Evolutionary conservation across 1,140 invertebrate genomes (phyloP), one percentile per base, ranked within the genome.

Genomic region (Pinna nobilis): DNA sequence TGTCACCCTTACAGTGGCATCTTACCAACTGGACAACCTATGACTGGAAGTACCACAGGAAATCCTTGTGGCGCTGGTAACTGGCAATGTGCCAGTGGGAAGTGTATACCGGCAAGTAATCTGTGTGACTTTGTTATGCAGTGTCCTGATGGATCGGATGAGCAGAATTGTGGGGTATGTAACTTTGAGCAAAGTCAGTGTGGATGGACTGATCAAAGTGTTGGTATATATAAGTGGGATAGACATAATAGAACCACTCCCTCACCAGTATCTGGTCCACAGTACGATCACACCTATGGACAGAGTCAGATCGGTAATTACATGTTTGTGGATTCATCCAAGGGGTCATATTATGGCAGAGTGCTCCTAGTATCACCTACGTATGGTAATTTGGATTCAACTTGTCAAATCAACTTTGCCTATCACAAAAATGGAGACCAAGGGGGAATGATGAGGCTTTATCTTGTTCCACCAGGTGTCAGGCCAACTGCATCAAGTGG

Each of bases 91-190:
- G 64, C 64, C 33, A 63, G 80, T 59, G 11, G 28, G 15, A 67
- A 72, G 15, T 85, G 83, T 77, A 63, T 87, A 3, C 37, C 74
- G 23, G n/a, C 53, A 5, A 50, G 67, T 7, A 63, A 83, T 53
- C 79, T 82, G 9, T 88, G 87, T 79, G 83, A 88, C 71, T 88
- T 88, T 59, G 69, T 72, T 18, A 49, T 70, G 20, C 80, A 84
- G 50, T 88, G 87, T 63, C 64, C 68, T 50, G 82, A 87, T 74
- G 81, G 80, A 20, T 83, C 81, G 35, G 87, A 88, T 74, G 87
- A 88, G 69, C 49, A 49, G 1, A 68, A 72, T 25, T 88, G 82
- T 76, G 82, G 81, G 11, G 51, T 76, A 35, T 80, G 74, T 78
- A 79, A 78, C 57, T 86, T 86, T 79, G 83, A 86, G 59, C 72